Base-by-base conservation (phyloP, 2,113 vertebrate genomes). In the Antennarius striatus region DNA sequence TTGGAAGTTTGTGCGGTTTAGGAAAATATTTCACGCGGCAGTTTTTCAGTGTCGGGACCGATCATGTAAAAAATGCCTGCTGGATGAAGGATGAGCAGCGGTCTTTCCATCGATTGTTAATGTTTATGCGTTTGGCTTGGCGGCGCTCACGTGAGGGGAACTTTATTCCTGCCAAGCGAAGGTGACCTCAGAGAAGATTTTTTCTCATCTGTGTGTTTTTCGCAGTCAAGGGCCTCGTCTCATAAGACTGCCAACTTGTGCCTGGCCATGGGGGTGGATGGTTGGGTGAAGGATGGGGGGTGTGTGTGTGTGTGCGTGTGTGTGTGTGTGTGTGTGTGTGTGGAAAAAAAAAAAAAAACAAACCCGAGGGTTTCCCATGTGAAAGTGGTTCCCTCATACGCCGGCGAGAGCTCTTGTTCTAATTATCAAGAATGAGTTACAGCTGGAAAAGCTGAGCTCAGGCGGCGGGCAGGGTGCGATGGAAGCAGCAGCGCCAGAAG, bases 371-470 rank as follows among this genome's bases (percentile, higher is more conserved):
- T 75, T 83, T 86, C 83, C 74, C 75, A 74, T 79, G 76, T 81
- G 84, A 87, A 81, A 85, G 78, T 79, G 74, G 62, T 81, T 89
- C 73, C 78, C 74, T 83, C 52, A 30, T 45, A 16, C 54, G 74
- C 36, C 49, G 59, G 63, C 57, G 5, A 76, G 52, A 80, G 53
- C 61, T 60, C 73, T 59, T 43, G 66, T 75, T 56, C 73, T 81
- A 86, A 82, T 86, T 88, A 80, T 63, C 48, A 30, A 48, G 67
- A 79, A 68, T 75, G 73, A 81, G 36, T 54, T 79, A 67, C 1
- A 55, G 68, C 73, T 88, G 88, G 89, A 92, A 92, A 90, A 85
- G 79, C 74, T 89, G 86, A 86, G 78, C 68, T 84, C 65, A 80
- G 84, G 56, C 73, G 71, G 61, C 36, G 30, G 61, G 60, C 58